Base-by-base conservation (phyloP, 1,140 invertebrate genomes). In the Euglossa dilemma region DNA sequence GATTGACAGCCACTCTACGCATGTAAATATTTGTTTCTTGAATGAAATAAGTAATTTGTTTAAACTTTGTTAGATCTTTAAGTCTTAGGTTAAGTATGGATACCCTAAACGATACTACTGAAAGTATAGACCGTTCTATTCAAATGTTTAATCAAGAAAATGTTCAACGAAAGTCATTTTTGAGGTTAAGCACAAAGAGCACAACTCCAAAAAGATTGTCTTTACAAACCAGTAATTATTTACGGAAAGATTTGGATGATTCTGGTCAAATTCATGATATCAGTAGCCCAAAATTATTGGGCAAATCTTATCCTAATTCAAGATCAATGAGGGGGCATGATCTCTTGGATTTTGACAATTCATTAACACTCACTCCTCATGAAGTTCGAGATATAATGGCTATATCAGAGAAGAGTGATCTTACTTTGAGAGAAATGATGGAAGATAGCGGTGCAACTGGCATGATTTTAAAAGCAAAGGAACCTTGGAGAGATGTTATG, bases 401-500 rank as follows among this genome's bases (percentile, higher is more conserved):
- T 63, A 73, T 63, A 28, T 87, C 87, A 0, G 90, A 92, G 11
- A 89, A 72, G 28, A 90, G 78, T 66, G 91, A 93, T n/a, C 77
- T 92, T n/a, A 92, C 90, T 7, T 84, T 91, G 12, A 87, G 93
- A 50, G 90, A 93, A 73, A 93, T 94, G 85, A 94, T 95, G 92
- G 92, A 93, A 54, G 92, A 94, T 52, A 92, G 93, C 54, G 87
- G 93, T 12, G 86, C 93, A 9, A 94, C 95, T 3, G 95, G 94
- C 16, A 90, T 93, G 36, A 93, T 95, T 66, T 88, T 95, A 56
- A 94, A 94, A 87, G 86, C 91, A 0, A 91, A 92, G 25, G 91
- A 94, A 67, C 94, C 95, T 23, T 95, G 95, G 95, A 92, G 93
- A 54, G 93, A 94, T 72, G 94, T 94, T 25, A 91, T 94, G 12